Evolutionary conservation across 2,113 vertebrate species (phyloP).

Genomic region (Percina caprodes): DNA sequence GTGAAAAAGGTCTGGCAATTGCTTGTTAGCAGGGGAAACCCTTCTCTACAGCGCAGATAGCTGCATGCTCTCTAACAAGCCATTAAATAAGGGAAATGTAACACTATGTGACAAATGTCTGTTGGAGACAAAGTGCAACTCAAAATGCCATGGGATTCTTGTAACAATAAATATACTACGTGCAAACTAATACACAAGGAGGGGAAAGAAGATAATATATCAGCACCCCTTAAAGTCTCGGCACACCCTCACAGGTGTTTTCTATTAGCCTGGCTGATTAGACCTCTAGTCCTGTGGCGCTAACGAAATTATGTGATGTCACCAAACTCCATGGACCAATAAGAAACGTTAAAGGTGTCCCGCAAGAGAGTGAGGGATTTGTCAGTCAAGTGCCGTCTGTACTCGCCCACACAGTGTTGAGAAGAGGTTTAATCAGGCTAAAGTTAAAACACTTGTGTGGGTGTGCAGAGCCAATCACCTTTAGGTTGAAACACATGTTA

Average conservation of each 20-base stretch:
- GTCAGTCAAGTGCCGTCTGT: background rate
- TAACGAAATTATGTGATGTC: background rate
- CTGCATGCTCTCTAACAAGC: constrained; percentile 56
- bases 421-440: constrained; percentile 4
- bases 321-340: background rate
- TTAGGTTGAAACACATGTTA: background rate
- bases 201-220: background rate
- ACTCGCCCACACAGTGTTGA: constrained; percentile 9
- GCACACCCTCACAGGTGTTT: background rate
- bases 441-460: constrained; percentile 6
- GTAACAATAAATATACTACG: constrained; percentile 11
- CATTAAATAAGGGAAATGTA: constrained; percentile 55
- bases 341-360: background rate
- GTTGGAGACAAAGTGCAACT: constrained; percentile 29
- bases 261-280: background rate
- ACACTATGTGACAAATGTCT: constrained; percentile 16
- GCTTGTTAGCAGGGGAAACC: constrained; percentile 53
- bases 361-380: background rate
- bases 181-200: constrained; percentile 26
- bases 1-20: constrained; percentile 27
- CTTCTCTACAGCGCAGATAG: constrained; percentile 6
- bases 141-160: constrained; percentile 33
- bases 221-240: background rate
- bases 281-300: background rate
- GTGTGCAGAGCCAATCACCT: background rate